Evolutionary conservation across 2,888 invertebrate genomes (phyloP).

Genomic region (Mesorhabditis belari): DNA sequence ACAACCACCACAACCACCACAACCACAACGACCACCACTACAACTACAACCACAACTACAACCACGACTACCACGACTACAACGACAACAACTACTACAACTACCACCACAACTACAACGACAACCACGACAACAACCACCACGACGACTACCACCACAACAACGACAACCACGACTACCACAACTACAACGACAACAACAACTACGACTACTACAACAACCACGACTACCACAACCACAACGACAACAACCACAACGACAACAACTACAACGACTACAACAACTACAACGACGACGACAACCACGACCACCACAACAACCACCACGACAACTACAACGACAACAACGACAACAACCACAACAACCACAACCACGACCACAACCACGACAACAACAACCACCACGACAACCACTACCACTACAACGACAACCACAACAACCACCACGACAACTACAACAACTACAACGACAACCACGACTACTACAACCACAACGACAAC

Average conservation of each 20-base stretch:
- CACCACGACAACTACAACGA: neutral
- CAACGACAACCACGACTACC: conserved; percentile 1
- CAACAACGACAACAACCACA: neutral
- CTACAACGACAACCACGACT: neutral
- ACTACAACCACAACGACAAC: neutral
- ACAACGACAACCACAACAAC: neutral
- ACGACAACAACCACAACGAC: conserved; percentile 3
- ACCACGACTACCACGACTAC: conserved; percentile 4
- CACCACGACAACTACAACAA: neutral
- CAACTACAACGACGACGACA: conserved; percentile 1
- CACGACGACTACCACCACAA: conserved; percentile 2
- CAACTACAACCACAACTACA: conserved; percentile 1
- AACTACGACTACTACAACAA: neutral
- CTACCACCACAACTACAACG: conserved; percentile 5
- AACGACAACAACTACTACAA: conserved; percentile 4
- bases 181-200: neutral
- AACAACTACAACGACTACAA: conserved; percentile 2
- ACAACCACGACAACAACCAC: neutral
- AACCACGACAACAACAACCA: neutral
- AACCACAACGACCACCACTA: conserved; percentile 6
- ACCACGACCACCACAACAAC: neutral
- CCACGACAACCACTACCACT: neutral
- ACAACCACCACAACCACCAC: conserved; percentile 4
- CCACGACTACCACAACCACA: conserved; percentile 1
- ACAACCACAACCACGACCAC: neutral